phyloP scores from a whole-genome alignment of 2,888 invertebrate genomes.

The Ectemnius cavifrons region DNA sequence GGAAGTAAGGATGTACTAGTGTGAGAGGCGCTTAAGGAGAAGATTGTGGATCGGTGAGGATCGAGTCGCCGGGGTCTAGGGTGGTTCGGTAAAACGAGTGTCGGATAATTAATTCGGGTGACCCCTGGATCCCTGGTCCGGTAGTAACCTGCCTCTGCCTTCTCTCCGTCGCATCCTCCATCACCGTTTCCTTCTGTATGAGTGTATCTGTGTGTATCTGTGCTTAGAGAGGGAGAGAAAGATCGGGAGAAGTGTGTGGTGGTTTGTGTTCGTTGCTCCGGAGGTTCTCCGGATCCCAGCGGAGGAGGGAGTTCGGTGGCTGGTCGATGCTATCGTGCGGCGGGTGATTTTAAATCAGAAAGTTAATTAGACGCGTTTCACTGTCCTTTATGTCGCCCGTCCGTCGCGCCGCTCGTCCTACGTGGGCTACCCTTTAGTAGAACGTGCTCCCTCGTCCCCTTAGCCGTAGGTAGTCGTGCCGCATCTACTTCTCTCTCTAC shows the following conservation, averaged over 20 bases:
- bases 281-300: slow-evolving; percentile 27
- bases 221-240: neutral
- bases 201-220: slow-evolving; percentile 5
- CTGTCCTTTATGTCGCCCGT: slow-evolving; percentile 65
- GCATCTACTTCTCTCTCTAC: neutral
- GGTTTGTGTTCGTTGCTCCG: neutral
- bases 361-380: slow-evolving; percentile 74
- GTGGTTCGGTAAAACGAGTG: slow-evolving; percentile 65
- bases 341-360: slow-evolving; percentile 74
- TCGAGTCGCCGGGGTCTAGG: slow-evolving; percentile 28
- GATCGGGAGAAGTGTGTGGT: too few species aligned
- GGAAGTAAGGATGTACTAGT: slow-evolving; percentile 30
- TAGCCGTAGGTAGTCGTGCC: slow-evolving; percentile 15
- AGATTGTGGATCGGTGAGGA: slow-evolving; percentile 42
- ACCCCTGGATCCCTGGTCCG: slow-evolving; percentile 57
- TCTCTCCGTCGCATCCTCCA: slow-evolving; percentile 15
- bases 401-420: slow-evolving; percentile 41
- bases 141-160: slow-evolving; percentile 44
- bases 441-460: slow-evolving; percentile 14
- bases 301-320: slow-evolving; percentile 3
- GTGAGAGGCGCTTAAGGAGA: slow-evolving; percentile 45
- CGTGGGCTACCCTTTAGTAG: slow-evolving; percentile 30
- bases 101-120: slow-evolving; percentile 72
- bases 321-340: slow-evolving; percentile 68
- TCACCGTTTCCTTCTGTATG: neutral